Base-by-base conservation (phyloP, 2,113 vertebrate genomes). In the Narcine bancroftii region DNA sequence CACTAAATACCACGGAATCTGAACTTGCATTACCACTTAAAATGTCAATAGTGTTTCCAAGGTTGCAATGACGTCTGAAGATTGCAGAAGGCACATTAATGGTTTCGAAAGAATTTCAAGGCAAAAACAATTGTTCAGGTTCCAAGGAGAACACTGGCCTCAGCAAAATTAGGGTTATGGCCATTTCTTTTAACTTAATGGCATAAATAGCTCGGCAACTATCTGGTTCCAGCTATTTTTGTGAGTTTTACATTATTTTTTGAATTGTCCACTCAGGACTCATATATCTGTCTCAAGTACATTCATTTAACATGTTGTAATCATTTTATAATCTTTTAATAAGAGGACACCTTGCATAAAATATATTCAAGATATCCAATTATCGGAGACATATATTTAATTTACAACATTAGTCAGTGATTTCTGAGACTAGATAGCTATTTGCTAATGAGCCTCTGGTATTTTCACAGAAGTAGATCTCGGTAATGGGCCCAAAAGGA, bases 11-110 rank as follows among this genome's bases (percentile, higher is more conserved):
- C 33, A 73, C 36, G n/a, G 72, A 73, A 73, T 36, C 11, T n/a
- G 33, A 77, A 24, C 3, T 45, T 6, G 26, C 19, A 79, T 6
- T 79, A 45, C n/a, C 42, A 79, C 76, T 79, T 42, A 45, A 45
- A 47, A 79, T 47, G 76, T 79, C 76, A 79, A 79, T 79, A 79
- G 76, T 47, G 76, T 79, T 79, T 79, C 76, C 76, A 79, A 26
- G 76, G 76, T 79, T 79, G 76, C 76, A 79, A 79, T 79, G 76
- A 79, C 42, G 42, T 79, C 39, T 26, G 76, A 26, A 79, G 76
- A 47, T 21, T 79, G 39, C 75, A 77, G 42, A 77, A 77, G 39
- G 42, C 76, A 47, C 24, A 45, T 47, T 79, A 21, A 9, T 79
- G 42, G 26, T 6, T 79, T 79, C 45, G 21, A 47, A 6, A 26